Evolutionary conservation across 2,113 vertebrate species (phyloP).

Genomic region (Steatornis caripensis): DNA sequence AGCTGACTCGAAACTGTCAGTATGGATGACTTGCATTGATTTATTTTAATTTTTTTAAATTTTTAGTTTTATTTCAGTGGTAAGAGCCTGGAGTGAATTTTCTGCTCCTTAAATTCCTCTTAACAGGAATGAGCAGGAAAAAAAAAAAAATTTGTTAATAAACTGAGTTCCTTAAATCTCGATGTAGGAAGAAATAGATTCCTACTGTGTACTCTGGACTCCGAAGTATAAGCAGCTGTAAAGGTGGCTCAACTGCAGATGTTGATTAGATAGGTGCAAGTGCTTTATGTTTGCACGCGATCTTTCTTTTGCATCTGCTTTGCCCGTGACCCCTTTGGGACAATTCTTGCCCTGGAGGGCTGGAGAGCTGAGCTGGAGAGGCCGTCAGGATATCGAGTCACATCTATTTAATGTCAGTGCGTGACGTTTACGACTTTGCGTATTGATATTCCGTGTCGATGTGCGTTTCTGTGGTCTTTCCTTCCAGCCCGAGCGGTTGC

Average conservation of each 20-base stretch:
- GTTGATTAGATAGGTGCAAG: not conserved
- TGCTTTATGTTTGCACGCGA: not conserved
- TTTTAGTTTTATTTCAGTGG: not conserved
- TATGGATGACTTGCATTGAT: not conserved
- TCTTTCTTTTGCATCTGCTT: not conserved
- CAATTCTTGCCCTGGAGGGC: not conserved
- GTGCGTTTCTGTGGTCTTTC: not conserved
- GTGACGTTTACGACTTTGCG: accelerated
- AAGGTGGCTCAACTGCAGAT: not conserved
- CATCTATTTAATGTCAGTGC: not conserved
- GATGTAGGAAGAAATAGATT: not conserved
- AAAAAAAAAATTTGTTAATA: not conserved
- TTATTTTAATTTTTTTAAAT: not conserved
- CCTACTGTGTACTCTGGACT: not conserved
- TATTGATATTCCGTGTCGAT: accelerated
- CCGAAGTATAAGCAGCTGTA: not conserved
- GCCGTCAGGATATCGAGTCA: accelerated
- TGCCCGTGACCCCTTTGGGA: not conserved
- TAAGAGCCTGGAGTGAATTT: not conserved
- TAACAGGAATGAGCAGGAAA: not conserved
- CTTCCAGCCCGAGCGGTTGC: conserved; percentile 92
- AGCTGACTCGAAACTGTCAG: not conserved
- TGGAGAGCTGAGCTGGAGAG: not conserved
- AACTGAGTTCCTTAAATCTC: not conserved
- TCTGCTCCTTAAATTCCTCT: not conserved